These are phyloP conservation scores for Neodiprion pinetum DNA, from an alignment of 1,140 invertebrate species.

Conservation along the genomic window DNA sequence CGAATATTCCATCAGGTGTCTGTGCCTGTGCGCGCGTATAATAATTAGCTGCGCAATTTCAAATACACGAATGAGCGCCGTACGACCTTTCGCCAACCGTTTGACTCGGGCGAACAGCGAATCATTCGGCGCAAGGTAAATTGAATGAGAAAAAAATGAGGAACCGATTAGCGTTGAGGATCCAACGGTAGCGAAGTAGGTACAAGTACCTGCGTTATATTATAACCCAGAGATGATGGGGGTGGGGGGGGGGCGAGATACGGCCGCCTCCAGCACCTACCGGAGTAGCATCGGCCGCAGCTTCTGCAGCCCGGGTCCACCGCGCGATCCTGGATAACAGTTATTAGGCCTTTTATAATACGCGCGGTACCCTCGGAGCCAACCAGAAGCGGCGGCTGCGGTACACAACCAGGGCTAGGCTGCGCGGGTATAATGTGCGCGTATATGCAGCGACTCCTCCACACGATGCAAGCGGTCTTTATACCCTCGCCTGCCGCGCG, in stretches of 20 bases:
- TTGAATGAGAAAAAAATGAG: too few relatives aligned
- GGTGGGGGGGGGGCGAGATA: background rate
- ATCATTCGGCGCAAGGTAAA: too few relatives aligned
- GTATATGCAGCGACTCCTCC: background rate
- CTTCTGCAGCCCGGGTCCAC: background rate
- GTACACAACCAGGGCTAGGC: background rate
- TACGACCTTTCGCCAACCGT: too few relatives aligned
- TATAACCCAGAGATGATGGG: background rate
- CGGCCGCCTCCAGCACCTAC: background rate
- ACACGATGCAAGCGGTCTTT: conserved; percentile 1
- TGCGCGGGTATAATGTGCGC: background rate
- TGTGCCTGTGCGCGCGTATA: too few relatives aligned
- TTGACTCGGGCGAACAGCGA: too few relatives aligned
- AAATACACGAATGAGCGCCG: too few relatives aligned
- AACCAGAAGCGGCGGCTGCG: background rate
- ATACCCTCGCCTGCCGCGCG: background rate
- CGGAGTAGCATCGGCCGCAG: background rate
- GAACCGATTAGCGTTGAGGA: too few relatives aligned
- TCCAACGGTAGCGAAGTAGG: too few relatives aligned
- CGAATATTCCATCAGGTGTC: too few relatives aligned
- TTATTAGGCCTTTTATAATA: conserved; percentile 8
- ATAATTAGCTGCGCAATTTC: too few relatives aligned
- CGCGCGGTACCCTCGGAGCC: background rate
- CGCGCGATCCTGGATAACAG: background rate
- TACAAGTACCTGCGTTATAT: background rate